Base-by-base conservation (phyloP, 1,140 invertebrate species). In the Xylocopa sonorina region DNA sequence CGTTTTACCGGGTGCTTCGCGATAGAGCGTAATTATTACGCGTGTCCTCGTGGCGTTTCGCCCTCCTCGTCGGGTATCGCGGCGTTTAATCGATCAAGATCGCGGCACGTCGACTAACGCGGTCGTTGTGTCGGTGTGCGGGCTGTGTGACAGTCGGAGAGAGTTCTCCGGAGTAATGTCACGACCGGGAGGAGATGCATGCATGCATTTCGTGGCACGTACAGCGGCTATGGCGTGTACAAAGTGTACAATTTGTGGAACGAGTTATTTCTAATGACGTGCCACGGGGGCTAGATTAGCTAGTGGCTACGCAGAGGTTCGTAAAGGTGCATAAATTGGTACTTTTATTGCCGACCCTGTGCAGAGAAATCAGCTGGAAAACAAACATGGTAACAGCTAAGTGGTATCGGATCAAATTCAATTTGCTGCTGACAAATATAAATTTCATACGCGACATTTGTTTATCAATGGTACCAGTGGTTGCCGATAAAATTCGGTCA, bases 1-100 rank as follows among this genome's bases (percentile, higher is more conserved):
- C 60, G 67, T 89, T 87, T 87, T 79, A 87, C 72, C 63, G 66
- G 55, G 64, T 83, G 78, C 88, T 89, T n/a, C 85, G 84, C 73
- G 75, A 57, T 60, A 38, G 38, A 58, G 78, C 64, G 74, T 80
- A 81, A 89, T 89, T 87, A 87, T 89, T 86, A 85, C 67, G 41
- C 51, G 62, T 50, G 60, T 43, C 72, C 27, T 21, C 1, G 38
- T 16, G 2, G 2, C 43, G 50, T 66, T 55, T 57, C 46, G 57
- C 60, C n/a, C 51, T 27, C 7, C 46, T 1, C 18, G 3, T 32
- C 18, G 16, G 38, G 3, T 7, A 29, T 4, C 10, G 43, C 5
- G 32, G 16, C 7, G 27, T n/a, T 27, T 18, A 14, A 29, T 71
- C 24, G 29, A 46, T 41, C 43, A 64, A 21, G 50, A 24, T 27